Evolutionary conservation across 2,888 invertebrate genomes (phyloP).

Genomic region (Brachypterus glaber): DNA sequence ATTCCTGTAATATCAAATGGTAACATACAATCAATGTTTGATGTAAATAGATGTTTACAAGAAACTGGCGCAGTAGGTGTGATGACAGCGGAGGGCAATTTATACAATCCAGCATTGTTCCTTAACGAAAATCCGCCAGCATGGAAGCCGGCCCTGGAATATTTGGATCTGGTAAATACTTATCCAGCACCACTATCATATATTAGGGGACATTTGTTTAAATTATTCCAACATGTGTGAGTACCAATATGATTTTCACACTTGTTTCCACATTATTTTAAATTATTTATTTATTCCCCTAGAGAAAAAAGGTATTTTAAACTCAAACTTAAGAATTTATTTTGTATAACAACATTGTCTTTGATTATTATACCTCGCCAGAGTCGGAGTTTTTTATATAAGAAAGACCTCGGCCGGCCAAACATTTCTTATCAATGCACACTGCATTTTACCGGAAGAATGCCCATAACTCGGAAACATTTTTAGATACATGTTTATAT

Average conservation of each 20-base stretch:
- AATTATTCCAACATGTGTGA: slow-evolving; percentile 90
- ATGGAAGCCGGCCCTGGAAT: slow-evolving; percentile 85
- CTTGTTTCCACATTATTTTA: slow-evolving; percentile 4
- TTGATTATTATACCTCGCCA: too few relatives aligned
- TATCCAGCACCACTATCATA: slow-evolving; percentile 86
- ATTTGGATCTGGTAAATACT: slow-evolving; percentile 68
- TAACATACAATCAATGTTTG: slow-evolving; percentile 86
- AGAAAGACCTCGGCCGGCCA: too few relatives aligned
- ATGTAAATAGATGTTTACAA: slow-evolving; percentile 73
- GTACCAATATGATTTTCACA: slow-evolving; percentile 29
- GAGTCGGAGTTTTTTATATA: too few relatives aligned
- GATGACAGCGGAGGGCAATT: slow-evolving; percentile 90
- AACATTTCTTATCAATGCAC: too few relatives aligned
- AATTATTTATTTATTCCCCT: slow-evolving; percentile 2
- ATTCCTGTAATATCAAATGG: slow-evolving; percentile 97
- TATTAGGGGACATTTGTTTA: slow-evolving; percentile 91
- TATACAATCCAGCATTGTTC: slow-evolving; percentile 96
- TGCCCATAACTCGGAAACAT: too few relatives aligned
- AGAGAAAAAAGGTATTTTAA: neutral
- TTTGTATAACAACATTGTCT: too few relatives aligned
- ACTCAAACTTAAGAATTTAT: too few relatives aligned
- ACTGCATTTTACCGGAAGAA: too few relatives aligned
- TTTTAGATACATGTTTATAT: too few relatives aligned
- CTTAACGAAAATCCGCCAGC: slow-evolving; percentile 65
- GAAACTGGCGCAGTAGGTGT: slow-evolving; percentile 80